phyloP scores from a whole-genome alignment of 2,888 invertebrate genomes.

The Nudaria mundana region DNA sequence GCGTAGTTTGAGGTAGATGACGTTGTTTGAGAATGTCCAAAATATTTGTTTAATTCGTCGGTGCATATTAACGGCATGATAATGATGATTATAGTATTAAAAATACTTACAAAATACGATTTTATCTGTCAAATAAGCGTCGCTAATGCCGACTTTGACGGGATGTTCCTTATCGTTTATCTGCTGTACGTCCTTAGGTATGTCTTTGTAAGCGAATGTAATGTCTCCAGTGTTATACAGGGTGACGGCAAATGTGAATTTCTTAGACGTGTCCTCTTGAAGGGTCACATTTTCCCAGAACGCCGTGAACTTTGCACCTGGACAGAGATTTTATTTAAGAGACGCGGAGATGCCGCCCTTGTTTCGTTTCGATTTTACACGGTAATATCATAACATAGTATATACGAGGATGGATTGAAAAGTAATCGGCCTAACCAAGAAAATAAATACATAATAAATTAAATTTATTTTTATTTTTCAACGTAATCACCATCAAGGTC shows the following conservation, averaged over 20 bases:
- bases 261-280: constrained; percentile 88
- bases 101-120: constrained; percentile 89
- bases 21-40: too few species aligned
- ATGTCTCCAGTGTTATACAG: constrained; percentile 94
- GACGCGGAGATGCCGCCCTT: too few species aligned
- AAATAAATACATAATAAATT: too few species aligned
- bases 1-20: too few species aligned
- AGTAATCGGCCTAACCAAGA: too few species aligned
- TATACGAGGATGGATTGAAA: too few species aligned
- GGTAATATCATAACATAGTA: too few species aligned
- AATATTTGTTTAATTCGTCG: too few species aligned
- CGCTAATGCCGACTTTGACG: constrained; percentile 98
- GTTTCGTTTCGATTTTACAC: too few species aligned
- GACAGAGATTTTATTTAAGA: too few species aligned
- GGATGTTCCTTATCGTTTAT: constrained; percentile 95
- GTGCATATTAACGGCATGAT: background rate
- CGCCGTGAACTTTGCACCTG: constrained; percentile 93
- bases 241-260: constrained; percentile 95
- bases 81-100: background rate
- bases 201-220: constrained; percentile 92
- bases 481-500: too few species aligned
- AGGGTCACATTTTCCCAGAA: constrained; percentile 96
- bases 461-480: too few species aligned
- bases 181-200: constrained; percentile 88
- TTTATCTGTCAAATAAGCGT: constrained; percentile 97